Evolutionary conservation across 1,140 invertebrate species (phyloP), one percentile per base, ranked within the genome.

Genomic region (Drosophila equinoxialis): DNA sequence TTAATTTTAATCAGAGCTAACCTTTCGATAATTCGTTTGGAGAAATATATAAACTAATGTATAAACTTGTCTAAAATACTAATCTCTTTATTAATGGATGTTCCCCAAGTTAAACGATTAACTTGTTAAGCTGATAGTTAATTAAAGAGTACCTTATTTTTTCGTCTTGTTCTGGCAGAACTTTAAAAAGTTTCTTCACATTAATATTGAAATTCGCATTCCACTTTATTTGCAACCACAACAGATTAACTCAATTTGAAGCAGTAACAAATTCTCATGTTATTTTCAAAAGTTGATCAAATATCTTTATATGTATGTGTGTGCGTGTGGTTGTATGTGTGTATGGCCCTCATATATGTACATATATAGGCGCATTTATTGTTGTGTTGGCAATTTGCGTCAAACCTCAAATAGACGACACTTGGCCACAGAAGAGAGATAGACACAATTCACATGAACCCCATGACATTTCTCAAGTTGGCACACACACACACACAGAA

Each of bases 391-490:
- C 79, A 87, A 87, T 87, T 86, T 86, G 79, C 68, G 83, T 72
- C 72, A 82, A 71, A 71, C 82, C 82, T 57, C 83, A 87, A 71
- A 70, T 72, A 81, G 68, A 71, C 65, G 75, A 68, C 62, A 71
- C 68, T 80, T 68, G 30, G 37, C 45, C 14, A 23, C 14, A 51
- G n/a, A 66, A 51, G 26, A 37, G 20, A 57, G 30, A 41, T 30
- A 17, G 51, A 63, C 23, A 23, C 68, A 86, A 78, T 73, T 73
- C 71, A 79, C 79, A 86, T 86, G 75, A 77, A 77, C 75, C 82
- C 71, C 82, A 74, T 85, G 82, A 85, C 79, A 86, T 87, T 81
- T 82, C 76, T 71, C 65, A 68, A 75, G 70, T 48, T 62, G 59
- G 26, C 64, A 20, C 45, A 72, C 35, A 33, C 42, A 48, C 30